These are phyloP conservation scores for Pardosa pseudoannulata DNA, from an alignment of 2,888 invertebrate species.

Conservation along the genomic window DNA sequence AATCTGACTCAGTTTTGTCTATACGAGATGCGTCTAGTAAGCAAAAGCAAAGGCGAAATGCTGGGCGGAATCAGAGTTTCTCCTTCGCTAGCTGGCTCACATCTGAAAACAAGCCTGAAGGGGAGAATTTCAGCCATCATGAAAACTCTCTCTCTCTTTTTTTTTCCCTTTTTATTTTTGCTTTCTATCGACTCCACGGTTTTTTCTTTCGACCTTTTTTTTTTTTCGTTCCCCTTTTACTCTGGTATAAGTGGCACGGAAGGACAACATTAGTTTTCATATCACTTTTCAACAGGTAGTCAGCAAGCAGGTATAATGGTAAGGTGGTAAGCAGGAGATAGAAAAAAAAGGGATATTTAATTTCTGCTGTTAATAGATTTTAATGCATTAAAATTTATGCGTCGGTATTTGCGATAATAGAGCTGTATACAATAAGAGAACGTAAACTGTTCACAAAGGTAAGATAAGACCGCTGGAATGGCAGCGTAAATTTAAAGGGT, in stretches of 20 bases:
- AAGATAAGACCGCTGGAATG: too few relatives aligned
- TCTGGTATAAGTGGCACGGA: background rate
- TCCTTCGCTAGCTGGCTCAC: background rate
- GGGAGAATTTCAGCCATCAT: slow-evolving; percentile 15
- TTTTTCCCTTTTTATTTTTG: background rate
- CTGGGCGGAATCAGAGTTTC: background rate
- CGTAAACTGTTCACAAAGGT: too few relatives aligned
- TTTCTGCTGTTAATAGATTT: too few relatives aligned
- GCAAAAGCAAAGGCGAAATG: background rate
- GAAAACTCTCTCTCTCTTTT: background rate
- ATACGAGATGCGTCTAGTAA: background rate
- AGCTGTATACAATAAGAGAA: too few relatives aligned
- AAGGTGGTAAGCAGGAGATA: too few relatives aligned
- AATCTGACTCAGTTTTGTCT: background rate
- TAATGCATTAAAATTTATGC: too few relatives aligned
- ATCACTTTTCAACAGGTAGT: background rate
- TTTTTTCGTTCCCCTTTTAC: background rate
- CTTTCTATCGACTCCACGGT: too few relatives aligned
- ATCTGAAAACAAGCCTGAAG: slow-evolving; percentile 3
- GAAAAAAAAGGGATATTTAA: too few relatives aligned
- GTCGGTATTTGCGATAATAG: too few relatives aligned
- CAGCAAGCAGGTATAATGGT: too few relatives aligned
- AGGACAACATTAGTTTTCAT: background rate
- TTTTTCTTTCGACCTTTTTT: too few relatives aligned
- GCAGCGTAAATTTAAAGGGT: too few relatives aligned